Percentiles rank a stretch among this genome's conserved stretches.
Conservation (phyloP, 1,140 invertebrate genomes). For the Drosophila murphyi region DNA sequence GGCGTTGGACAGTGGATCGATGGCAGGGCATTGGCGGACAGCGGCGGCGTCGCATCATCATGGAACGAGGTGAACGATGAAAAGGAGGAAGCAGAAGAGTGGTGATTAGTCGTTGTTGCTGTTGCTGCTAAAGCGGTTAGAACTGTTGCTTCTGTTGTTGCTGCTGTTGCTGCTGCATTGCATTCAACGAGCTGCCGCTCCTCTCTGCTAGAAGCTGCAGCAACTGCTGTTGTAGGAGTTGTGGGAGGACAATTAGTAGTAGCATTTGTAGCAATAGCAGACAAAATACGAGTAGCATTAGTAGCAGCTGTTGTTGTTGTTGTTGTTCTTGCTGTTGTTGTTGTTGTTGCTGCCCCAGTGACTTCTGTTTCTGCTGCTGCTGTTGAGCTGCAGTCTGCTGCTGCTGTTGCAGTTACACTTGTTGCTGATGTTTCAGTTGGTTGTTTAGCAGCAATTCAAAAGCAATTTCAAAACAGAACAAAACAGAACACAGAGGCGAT, state of each 20-base stretch:
- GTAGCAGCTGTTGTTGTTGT: slow-evolving; percentile 49
- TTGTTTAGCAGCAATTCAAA: slow-evolving; percentile 66
- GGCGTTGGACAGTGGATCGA: slow-evolving; percentile 81
- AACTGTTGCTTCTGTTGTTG: slow-evolving; percentile 41
- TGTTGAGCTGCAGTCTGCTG: slow-evolving; percentile 35
- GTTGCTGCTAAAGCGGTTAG: slow-evolving; percentile 26
- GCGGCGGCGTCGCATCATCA: slow-evolving; percentile 65
- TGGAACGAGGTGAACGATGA: slow-evolving; percentile 84
- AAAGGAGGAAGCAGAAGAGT: slow-evolving; percentile 84
- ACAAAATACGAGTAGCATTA: slow-evolving; percentile 46
- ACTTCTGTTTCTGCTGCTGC: slow-evolving; percentile 41
- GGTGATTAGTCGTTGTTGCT: slow-evolving; percentile 82
- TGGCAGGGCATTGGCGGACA: slow-evolving; percentile 52
- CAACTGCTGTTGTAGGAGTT: slow-evolving; percentile 61
- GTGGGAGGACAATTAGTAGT: slow-evolving; percentile 60
- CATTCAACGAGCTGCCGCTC: slow-evolving; percentile 66
- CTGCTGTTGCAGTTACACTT: slow-evolving; percentile 33
- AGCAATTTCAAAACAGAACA: slow-evolving; percentile 72
- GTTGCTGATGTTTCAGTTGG: slow-evolving; percentile 47
- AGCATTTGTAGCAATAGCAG: slow-evolving; percentile 42
- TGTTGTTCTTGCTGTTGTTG: slow-evolving; percentile 40
- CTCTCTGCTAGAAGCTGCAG: slow-evolving; percentile 59
- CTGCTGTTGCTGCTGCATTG: slow-evolving; percentile 55
- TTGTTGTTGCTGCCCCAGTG: slow-evolving; percentile 38
- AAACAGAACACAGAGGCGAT: slow-evolving; percentile 74